Evolutionary conservation across 64 coral and sea anemone species (phyloP), one percentile per base, ranked within the genome.

Genomic region (Pocillopora verrucosa): DNA sequence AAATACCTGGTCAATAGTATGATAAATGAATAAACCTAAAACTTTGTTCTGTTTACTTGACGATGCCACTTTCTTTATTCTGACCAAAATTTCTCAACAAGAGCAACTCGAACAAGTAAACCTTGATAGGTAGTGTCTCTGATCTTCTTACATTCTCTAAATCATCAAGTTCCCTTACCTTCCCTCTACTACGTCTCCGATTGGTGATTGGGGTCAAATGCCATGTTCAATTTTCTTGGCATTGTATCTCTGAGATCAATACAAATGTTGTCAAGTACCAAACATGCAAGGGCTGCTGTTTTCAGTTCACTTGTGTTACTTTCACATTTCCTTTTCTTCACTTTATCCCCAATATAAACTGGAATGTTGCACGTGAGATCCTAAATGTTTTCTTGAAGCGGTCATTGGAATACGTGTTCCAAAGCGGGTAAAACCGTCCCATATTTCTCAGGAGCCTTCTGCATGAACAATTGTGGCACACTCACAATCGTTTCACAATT

Each of bases 321-420:
- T 83, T 83, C 89, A 80, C 78, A 83, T 74, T 84, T 82, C 16
- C n/a, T n/a, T n/a, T n/a, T n/a, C n/a, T n/a, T n/a, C n/a, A n/a
- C n/a, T n/a, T n/a, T n/a, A n/a, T n/a, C n/a, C n/a, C n/a, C n/a
- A 94, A 51, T 36, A 94, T 76, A 88, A 76, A 94, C n/a, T n/a
- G 34, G 76, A 94, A 94, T 77, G 80, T 94, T 76, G 41, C 56
- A 72, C 92, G 77, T 58, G 92, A 94, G 9, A 89, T 74, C 35
- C 87, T 34, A 68, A 94, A 89, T 10, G 79, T 86, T 61, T 94
- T 94, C 45, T 85, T 85, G 60, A 94, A 94, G 16, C 73, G 45
- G 30, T 64, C 80, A 56, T 94, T 87, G 51, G 92, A 94, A 79
- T 92, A 92, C 16, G 59, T 79, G 14, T 38, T 56, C 91, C 83